Evolutionary conservation across 1,140 invertebrate species (phyloP).

Genomic region (Galleria mellonella): DNA sequence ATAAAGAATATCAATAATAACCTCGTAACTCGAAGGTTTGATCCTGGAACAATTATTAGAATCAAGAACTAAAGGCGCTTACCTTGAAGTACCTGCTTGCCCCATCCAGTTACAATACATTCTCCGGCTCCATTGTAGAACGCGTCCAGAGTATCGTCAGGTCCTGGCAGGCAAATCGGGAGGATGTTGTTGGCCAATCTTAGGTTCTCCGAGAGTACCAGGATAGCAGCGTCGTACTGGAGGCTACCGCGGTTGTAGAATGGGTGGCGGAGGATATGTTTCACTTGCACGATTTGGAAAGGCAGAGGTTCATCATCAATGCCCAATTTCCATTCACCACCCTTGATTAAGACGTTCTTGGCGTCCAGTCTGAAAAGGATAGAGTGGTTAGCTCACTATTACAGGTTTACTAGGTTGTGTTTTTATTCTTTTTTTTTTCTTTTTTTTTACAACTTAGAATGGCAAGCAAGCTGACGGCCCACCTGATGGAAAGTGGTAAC

Average conservation of each 20-base stretch:
- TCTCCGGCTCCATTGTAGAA: constrained; percentile 72
- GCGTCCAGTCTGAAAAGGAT: constrained; percentile 63
- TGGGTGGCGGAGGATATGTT: constrained; percentile 82
- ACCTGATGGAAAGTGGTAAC: no score
- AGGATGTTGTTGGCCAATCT: constrained; percentile 82
- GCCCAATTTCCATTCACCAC: constrained; percentile 90
- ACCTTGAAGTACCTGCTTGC: constrained; percentile 86
- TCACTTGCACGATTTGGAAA: constrained; percentile 84
- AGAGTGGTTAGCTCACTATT: background rate
- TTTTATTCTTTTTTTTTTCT: no score
- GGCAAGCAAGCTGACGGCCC: no score
- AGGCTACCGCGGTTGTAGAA: constrained; percentile 77
- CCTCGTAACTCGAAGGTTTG: no score
- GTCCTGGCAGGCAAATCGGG: constrained; percentile 80
- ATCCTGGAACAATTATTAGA: no score
- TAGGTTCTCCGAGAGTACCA: constrained; percentile 79
- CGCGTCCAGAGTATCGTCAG: constrained; percentile 53
- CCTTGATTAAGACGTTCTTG: constrained; percentile 83
- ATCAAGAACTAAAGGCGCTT: no score
- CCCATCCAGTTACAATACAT: constrained; percentile 88
- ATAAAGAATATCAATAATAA: no score
- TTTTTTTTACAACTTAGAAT: no score
- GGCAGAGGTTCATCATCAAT: constrained; percentile 86
- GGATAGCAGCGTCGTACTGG: constrained; percentile 82
- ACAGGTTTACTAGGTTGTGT: no score